phyloP scores from a whole-genome alignment of 1,140 invertebrate genomes.

The Zophobas atratus region DNA sequence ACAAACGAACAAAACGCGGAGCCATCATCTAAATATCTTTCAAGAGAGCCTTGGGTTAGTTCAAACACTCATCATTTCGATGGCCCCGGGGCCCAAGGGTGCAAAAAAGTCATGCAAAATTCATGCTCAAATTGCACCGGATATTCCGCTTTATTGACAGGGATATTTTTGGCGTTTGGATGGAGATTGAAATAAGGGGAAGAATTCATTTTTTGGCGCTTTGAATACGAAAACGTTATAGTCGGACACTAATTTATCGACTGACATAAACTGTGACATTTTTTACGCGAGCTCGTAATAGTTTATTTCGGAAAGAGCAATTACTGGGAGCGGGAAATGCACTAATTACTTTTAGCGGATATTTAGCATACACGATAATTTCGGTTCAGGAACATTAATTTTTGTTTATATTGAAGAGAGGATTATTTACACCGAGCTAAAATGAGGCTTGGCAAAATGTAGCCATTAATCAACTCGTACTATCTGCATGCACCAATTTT shows the following conservation, averaged over 20 bases:
- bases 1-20: constrained; percentile 47
- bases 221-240: no score
- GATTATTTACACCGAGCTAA: background rate
- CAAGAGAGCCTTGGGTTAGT: constrained; percentile 38
- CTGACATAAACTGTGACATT: background rate
- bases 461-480: background rate
- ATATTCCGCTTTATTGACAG: constrained; percentile 30
- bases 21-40: constrained; percentile 52
- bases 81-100: constrained; percentile 5
- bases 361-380: constrained; percentile 18
- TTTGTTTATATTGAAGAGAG: constrained; percentile 17
- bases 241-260: no score
- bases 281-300: constrained; percentile 38
- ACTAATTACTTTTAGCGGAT: constrained; percentile 43
- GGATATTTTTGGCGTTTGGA: background rate
- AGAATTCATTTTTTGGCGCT: no score
- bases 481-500: background rate
- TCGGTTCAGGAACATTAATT: constrained; percentile 24
- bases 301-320: constrained; percentile 29
- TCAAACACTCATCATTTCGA: constrained; percentile 48
- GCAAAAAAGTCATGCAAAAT: constrained; percentile 45
- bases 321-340: constrained; percentile 34
- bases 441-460: background rate
- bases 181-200: no score
- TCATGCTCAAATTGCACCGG: constrained; percentile 49